A percentile compares a stretch with the other conserved stretches of the same genome.
These are phyloP conservation scores for Drosophila auraria DNA, from an alignment of 1,140 invertebrate genomes.

Conservation along the genomic window DNA sequence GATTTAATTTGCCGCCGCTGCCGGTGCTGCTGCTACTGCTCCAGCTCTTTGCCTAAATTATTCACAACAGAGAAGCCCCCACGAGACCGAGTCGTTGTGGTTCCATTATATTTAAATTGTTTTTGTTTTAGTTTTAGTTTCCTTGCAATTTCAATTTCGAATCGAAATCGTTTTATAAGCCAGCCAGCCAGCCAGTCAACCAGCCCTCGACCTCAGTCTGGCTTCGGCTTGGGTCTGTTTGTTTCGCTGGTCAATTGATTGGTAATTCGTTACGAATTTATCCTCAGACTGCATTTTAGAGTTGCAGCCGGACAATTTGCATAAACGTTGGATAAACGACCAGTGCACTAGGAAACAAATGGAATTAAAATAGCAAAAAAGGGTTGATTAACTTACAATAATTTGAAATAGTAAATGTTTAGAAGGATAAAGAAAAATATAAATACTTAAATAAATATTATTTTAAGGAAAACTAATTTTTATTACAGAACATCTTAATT, in stretches of 20 bases:
- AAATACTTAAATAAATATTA: background rate
- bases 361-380: background rate
- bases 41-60: constrained; percentile 57
- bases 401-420: background rate
- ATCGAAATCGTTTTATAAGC: constrained; percentile 61
- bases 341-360: background rate
- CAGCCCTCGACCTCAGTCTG: constrained; percentile 46
- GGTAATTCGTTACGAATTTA: constrained; percentile 66
- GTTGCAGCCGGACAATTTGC: constrained; percentile 42
- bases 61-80: constrained; percentile 44
- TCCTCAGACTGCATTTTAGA: constrained; percentile 43
- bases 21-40: constrained; percentile 6
- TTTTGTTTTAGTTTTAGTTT: constrained; percentile 66
- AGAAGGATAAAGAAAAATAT: too few relatives aligned
- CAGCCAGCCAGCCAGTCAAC: constrained; percentile 4
- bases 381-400: too few relatives aligned
- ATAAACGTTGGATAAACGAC: constrained; percentile 40
- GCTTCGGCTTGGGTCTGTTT: constrained; percentile 44
- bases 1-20: constrained; percentile 70
- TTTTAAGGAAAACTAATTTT: background rate
- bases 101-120: constrained; percentile 80
- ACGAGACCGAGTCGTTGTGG: constrained; percentile 51
- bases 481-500: background rate
- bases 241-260: constrained; percentile 70
- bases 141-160: constrained; percentile 72